Evolutionary conservation across 2,113 vertebrate genomes (phyloP).

Genomic region (Speoplatyrhinus poulsoni): DNA sequence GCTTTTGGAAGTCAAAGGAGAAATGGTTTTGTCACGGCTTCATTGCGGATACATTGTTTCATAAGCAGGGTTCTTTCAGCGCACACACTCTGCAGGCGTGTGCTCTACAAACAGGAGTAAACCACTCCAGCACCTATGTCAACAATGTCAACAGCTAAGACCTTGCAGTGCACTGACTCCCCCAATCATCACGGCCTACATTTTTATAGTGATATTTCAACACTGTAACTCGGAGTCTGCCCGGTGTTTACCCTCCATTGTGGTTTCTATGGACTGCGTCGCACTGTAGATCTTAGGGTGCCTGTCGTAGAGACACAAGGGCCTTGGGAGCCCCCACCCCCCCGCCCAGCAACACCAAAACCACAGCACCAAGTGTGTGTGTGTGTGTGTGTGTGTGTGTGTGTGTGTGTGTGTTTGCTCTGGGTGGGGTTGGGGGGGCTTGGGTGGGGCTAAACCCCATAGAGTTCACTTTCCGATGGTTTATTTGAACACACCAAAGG

Average conservation of each 20-base stretch:
- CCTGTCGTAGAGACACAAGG: slow-evolving; percentile 52
- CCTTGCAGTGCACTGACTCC: neutral
- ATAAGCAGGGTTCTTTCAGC: no score
- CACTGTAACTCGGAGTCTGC: no score
- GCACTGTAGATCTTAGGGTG: slow-evolving; percentile 10
- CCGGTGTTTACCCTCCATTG: slow-evolving; percentile 24
- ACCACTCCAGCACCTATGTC: neutral
- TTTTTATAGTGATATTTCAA: no score
- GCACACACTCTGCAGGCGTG: no score
- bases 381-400: slow-evolving; percentile 26
- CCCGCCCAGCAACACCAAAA: slow-evolving; percentile 24
- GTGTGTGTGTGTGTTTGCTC: slow-evolving; percentile 26
- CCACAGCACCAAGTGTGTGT: slow-evolving; percentile 15
- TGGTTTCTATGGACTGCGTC: slow-evolving; percentile 29
- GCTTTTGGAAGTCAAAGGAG: neutral
- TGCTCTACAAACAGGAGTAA: neutral
- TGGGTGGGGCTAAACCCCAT: slow-evolving; percentile 37
- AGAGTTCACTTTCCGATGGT: slow-evolving; percentile 31
- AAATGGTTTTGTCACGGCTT: no score
- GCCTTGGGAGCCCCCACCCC: slow-evolving; percentile 33
- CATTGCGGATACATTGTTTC: no score
- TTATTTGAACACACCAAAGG: slow-evolving; percentile 51
- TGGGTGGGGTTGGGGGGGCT: slow-evolving; percentile 21
- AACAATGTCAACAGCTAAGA: neutral
- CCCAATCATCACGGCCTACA: no score